Percentiles rank a stretch among this genome's conserved stretches.
These are phyloP conservation scores for Lepidostoma basale DNA, from an alignment of 1,140 invertebrate genomes.

Conservation along the genomic window DNA sequence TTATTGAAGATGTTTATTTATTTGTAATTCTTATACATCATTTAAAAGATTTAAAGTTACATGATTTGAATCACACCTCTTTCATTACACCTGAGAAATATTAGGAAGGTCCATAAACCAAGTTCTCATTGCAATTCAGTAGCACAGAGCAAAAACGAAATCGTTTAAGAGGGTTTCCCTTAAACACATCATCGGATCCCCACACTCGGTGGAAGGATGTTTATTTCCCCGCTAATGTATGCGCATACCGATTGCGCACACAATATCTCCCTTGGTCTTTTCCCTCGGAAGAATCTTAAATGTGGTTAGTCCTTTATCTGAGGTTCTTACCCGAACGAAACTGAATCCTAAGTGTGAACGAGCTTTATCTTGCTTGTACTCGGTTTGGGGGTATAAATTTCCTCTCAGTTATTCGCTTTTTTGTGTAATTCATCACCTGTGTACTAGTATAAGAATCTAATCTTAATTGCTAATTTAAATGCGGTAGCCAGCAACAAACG, in stretches of 20 bases:
- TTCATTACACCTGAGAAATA: no score
- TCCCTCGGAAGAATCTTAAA: slow-evolving; percentile 8
- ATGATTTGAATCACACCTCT: no score
- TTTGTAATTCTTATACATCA: no score
- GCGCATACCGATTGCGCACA: slow-evolving; percentile 14
- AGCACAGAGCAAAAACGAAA: background rate
- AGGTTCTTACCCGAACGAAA: background rate
- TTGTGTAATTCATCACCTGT: no score
- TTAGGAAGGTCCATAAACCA: background rate
- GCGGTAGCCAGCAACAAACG: no score
- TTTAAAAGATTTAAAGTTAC: no score
- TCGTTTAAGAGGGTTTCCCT: background rate
- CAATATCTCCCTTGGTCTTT: background rate
- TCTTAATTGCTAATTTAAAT: no score
- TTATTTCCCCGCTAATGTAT: slow-evolving; percentile 23
- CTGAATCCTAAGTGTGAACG: background rate
- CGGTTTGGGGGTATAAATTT: no score
- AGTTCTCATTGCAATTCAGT: background rate
- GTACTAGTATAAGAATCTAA: no score
- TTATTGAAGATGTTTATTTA: no score
- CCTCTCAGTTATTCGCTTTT: no score
- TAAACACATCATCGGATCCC: slow-evolving; percentile 10
- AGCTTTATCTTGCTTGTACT: slow-evolving; percentile 2
- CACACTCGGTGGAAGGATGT: background rate
- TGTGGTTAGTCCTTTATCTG: slow-evolving; percentile 7